Percentiles rank a stretch among this genome's conserved stretches.
Conservation (phyloP, 2,113 vertebrate genomes). For the Lethenteron reissneri region DNA sequence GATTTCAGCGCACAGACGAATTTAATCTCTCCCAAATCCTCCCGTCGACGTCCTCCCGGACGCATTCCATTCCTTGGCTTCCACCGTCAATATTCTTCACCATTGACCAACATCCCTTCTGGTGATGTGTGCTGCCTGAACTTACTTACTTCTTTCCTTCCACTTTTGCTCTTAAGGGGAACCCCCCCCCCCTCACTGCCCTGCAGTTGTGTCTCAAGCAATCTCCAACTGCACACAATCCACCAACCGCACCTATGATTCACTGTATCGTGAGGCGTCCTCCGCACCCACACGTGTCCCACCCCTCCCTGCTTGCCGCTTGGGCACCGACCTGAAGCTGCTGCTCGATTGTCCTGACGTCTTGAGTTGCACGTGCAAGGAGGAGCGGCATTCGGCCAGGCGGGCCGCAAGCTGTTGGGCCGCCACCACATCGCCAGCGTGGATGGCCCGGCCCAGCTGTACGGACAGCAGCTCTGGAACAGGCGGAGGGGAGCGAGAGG, state of each 20-base stretch:
- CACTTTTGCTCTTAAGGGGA: too few species aligned
- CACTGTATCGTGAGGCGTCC: background rate
- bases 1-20: background rate
- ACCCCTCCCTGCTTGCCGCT: background rate
- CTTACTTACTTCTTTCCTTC: too few species aligned
- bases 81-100: background rate
- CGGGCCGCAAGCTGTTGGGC: background rate
- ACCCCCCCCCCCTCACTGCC: background rate
- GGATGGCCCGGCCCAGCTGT: background rate
- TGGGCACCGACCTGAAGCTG: background rate
- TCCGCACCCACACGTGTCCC: background rate
- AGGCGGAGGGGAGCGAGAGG: too few species aligned
- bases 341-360: background rate
- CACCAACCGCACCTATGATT: background rate
- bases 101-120: background rate
- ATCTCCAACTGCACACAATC: background rate
- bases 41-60: background rate
- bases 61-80: background rate
- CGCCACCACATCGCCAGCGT: conserved; percentile 1
- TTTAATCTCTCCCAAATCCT: background rate
- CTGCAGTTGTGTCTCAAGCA: background rate
- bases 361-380: background rate
- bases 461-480: conserved; percentile 1
- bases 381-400: background rate
- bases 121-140: background rate